These are phyloP conservation scores for Diachasma alloeum DNA, from an alignment of 1,140 invertebrate species.

Conservation along the genomic window DNA sequence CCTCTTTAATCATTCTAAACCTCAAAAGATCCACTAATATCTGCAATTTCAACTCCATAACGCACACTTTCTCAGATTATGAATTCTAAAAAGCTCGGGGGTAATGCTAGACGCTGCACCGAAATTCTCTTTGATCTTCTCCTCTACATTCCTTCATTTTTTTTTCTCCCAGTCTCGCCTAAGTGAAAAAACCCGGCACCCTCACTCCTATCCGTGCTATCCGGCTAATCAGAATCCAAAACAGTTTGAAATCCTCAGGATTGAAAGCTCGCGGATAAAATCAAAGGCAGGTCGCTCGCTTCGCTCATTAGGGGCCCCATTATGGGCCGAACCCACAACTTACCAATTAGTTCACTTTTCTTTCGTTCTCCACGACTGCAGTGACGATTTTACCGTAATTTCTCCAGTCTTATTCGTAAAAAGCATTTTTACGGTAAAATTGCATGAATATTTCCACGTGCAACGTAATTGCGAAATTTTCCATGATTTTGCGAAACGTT, in stretches of 20 bases:
- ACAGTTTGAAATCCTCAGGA: background rate
- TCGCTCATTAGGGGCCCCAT: no score
- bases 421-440: no score
- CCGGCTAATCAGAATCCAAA: background rate
- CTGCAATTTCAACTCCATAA: background rate
- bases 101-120: slow-evolving; percentile 32
- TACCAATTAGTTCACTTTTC: no score
- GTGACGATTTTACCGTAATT: no score
- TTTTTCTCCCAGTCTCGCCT: background rate
- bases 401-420: no score
- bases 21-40: background rate
- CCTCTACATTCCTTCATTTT: background rate
- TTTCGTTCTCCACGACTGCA: no score
- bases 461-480: no score
- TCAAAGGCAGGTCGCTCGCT: no score
- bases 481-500: no score
- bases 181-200: slow-evolving; percentile 2
- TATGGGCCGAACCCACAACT: no score
- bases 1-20: background rate
- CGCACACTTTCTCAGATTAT: slow-evolving; percentile 34
- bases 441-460: no score
- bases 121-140: slow-evolving; percentile 39
- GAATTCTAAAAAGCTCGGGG: slow-evolving; percentile 40
- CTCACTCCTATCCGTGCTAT: background rate
- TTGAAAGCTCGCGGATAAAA: background rate